These are phyloP conservation scores for Datnioides undecimradiatus DNA, from an alignment of 2,113 vertebrate genomes.

Conservation along the genomic window DNA sequence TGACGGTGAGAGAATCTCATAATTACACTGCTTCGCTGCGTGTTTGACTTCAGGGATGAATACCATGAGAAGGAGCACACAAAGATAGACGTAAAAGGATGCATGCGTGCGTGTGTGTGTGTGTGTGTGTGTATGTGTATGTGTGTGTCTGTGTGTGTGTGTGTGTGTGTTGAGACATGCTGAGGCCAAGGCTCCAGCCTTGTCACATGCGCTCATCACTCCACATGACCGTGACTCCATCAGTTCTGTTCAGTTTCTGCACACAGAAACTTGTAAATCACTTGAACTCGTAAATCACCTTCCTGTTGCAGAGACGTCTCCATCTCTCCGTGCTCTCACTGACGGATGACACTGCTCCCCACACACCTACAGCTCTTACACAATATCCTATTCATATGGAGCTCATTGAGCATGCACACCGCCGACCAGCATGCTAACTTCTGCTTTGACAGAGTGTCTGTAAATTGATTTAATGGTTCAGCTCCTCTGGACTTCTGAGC, in stretches of 20 bases:
- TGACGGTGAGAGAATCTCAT: slow-evolving; percentile 4
- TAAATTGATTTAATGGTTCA: too few relatives aligned
- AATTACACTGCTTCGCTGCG: neutral
- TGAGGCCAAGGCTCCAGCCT: slow-evolving; percentile 20
- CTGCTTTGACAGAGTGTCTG: too few relatives aligned
- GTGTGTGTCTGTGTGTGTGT: neutral
- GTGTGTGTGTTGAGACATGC: slow-evolving; percentile 12
- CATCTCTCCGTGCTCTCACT: neutral
- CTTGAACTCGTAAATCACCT: neutral
- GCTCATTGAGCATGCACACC: too few relatives aligned
- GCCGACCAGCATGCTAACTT: too few relatives aligned
- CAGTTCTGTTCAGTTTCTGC: slow-evolving; percentile 12
- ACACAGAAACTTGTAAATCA: neutral
- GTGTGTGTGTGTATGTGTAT: slow-evolving; percentile 15
- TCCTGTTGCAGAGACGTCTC: neutral
- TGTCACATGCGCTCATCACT: neutral
- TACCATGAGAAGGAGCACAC: neutral
- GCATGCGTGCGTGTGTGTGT: neutral
- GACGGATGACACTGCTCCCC: slow-evolving; percentile 6
- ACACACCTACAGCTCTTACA: neutral
- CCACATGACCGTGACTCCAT: slow-evolving; percentile 12
- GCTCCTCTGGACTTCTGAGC: too few relatives aligned
- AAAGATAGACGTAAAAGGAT: neutral
- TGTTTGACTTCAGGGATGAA: neutral
- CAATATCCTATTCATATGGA: neutral